Percentiles rank a stretch among this genome's conserved stretches.
Conservation (phyloP, 2,797 vertebrate species). For the Notoglanidium macrostoma region DNA sequence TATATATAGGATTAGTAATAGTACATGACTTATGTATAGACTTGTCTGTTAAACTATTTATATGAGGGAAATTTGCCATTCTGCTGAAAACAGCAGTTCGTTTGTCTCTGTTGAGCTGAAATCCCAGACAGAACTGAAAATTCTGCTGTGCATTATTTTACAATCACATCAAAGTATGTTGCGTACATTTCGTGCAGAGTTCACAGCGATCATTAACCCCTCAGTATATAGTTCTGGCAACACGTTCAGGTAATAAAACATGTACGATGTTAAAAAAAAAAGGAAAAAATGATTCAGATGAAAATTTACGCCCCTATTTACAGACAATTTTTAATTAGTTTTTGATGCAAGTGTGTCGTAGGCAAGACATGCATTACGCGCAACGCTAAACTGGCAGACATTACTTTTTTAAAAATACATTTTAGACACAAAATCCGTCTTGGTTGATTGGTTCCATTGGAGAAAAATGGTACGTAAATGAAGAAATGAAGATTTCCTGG, state of each 20-base stretch:
- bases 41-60: too few species aligned
- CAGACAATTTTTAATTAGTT: neutral
- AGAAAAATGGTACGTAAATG: neutral
- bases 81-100: too few species aligned
- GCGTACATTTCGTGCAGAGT: too few species aligned
- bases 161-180: too few species aligned
- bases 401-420: neutral
- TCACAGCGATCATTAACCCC: too few species aligned
- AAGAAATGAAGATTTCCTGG: neutral
- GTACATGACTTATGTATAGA: too few species aligned
- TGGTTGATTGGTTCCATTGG: neutral
- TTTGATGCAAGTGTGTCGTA: neutral
- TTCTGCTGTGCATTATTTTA: too few species aligned
- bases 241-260: neutral
- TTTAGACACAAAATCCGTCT: neutral
- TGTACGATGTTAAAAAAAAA: too few species aligned
- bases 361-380: neutral
- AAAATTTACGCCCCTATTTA: neutral
- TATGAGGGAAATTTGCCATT: too few species aligned
- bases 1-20: too few species aligned
- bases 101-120: too few species aligned
- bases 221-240: neutral
- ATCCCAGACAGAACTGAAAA: too few species aligned
- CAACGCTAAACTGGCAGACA: neutral
- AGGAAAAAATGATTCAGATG: neutral